phyloP scores from a whole-genome alignment of 2,113 vertebrate species.

The Rynchops niger region DNA sequence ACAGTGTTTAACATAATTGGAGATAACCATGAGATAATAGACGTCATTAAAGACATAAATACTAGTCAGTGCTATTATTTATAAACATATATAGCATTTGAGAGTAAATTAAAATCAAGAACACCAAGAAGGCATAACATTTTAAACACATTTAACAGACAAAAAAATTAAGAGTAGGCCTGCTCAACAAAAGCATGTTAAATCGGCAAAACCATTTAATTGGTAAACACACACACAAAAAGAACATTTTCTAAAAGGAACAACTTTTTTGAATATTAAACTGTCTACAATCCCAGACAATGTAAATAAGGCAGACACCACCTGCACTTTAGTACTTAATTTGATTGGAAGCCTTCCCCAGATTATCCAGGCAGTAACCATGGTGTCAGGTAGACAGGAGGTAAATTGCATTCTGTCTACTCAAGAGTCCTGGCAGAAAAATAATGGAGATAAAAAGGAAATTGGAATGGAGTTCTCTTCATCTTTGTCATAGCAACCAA shows the following conservation, averaged over 20 bases:
- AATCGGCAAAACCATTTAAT: not conserved
- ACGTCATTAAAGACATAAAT: not conserved
- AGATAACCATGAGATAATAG: not conserved
- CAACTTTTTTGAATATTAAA: constrained; percentile 24
- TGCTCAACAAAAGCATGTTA: not conserved
- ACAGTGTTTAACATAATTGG: not conserved
- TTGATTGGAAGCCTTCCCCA: constrained; percentile 33
- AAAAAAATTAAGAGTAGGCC: not conserved
- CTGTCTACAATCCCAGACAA: constrained; percentile 36
- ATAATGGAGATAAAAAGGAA: constrained; percentile 62
- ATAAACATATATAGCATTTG: not conserved
- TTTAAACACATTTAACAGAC: not conserved
- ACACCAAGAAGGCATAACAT: not conserved
- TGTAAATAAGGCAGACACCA: constrained; percentile 53
- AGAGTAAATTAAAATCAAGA: not conserved
- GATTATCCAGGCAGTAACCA: constrained; percentile 54
- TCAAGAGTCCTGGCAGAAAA: constrained; percentile 51
- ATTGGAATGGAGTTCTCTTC: constrained; percentile 48
- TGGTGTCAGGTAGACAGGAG: constrained; percentile 67
- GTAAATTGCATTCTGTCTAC: constrained; percentile 51
- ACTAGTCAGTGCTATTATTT: not conserved
- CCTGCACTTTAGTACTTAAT: constrained; percentile 38
- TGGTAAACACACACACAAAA: not conserved
- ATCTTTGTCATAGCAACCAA: constrained; percentile 67
- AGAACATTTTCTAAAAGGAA: not conserved